These are phyloP conservation scores for Blastomussa wellsi DNA, from an alignment of 92 coral and sea anemone species.

Conservation along the genomic window DNA sequence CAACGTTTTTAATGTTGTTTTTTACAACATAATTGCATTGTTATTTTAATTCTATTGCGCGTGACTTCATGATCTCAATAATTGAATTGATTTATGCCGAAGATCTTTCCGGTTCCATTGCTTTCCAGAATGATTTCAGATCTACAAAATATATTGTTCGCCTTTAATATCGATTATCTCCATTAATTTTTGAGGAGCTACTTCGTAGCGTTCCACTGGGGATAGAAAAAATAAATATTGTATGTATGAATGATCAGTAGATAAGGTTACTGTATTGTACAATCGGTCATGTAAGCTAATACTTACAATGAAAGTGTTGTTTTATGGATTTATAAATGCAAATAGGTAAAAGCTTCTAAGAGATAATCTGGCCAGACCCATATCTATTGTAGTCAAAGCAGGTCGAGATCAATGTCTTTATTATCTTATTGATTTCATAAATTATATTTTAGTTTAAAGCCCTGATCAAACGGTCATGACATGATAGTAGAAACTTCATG, in stretches of 20 bases:
- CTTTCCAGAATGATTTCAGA: background rate
- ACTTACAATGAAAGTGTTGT: background rate
- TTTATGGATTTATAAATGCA: background rate
- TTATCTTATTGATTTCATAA: background rate
- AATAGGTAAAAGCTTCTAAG: constrained; percentile 15
- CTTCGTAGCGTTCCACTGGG: background rate
- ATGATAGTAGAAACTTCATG: too few relatives aligned
- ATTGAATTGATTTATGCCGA: background rate
- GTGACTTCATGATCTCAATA: constrained; percentile 1
- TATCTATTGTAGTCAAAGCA: background rate
- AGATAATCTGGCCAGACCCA: background rate
- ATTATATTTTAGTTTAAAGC: too few relatives aligned
- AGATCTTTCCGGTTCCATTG: background rate
- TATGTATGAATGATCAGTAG: background rate
- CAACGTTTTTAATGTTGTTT: background rate
- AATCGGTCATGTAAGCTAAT: background rate
- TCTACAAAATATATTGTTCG: background rate
- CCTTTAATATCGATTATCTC: background rate
- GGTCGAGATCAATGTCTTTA: background rate
- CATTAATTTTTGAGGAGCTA: background rate
- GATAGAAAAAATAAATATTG: background rate
- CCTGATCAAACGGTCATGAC: too few relatives aligned
- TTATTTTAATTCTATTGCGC: constrained; percentile 14
- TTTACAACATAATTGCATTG: background rate
- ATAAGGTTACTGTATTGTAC: background rate